A percentile compares a stretch with the other conserved stretches of the same genome.
phyloP scores from a whole-genome alignment of 2,113 vertebrate genomes.

The Struthio camelus region DNA sequence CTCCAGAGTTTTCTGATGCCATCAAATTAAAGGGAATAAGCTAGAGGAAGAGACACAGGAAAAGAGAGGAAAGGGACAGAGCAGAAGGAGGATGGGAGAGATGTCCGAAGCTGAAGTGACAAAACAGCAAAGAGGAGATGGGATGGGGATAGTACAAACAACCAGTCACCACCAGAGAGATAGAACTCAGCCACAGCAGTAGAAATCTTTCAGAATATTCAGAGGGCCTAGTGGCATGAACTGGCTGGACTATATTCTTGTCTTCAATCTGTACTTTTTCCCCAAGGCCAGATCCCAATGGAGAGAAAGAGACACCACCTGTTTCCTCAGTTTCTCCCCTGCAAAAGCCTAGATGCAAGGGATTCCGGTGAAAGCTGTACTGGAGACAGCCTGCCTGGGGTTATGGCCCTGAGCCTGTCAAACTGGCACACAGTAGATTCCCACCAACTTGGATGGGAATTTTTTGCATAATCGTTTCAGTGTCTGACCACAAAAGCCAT shows the following conservation, averaged over 20 bases:
- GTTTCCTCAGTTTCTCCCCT: neutral
- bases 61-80: neutral
- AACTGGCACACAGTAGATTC: conserved; percentile 27
- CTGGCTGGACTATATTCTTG: neutral
- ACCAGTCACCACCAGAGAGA: neutral
- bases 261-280: neutral
- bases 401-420: conserved; percentile 40
- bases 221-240: neutral
- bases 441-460: conserved; percentile 47
- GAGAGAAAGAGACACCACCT: neutral
- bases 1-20: rapidly evolving
- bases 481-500: conserved; percentile 61
- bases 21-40: neutral
- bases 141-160: neutral
- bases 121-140: neutral
- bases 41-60: neutral
- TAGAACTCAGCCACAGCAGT: neutral
- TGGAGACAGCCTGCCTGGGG: conserved; percentile 11
- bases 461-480: conserved; percentile 27
- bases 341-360: neutral
- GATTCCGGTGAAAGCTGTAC: neutral
- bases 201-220: neutral
- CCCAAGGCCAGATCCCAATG: neutral
- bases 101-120: neutral
- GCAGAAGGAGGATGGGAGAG: neutral